Conservation (phyloP, 1,140 invertebrate genomes). For the Andrena cerasifolii region DNA sequence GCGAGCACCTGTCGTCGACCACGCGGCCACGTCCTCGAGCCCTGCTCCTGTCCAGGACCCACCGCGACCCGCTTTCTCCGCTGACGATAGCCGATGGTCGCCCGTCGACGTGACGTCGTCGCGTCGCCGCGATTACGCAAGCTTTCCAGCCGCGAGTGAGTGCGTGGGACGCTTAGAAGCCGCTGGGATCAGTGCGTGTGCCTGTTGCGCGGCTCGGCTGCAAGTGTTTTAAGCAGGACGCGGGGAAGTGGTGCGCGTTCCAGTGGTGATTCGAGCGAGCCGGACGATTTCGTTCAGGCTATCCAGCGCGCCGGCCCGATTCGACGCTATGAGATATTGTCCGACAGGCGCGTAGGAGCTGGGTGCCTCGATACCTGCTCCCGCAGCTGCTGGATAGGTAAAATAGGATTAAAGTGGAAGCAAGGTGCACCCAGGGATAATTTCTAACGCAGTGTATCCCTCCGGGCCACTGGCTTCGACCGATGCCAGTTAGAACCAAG, state of each 20-base stretch:
- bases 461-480: not conserved
- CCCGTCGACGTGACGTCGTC: not conserved
- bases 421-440: not conserved
- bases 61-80: too few relatives aligned
- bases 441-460: not conserved
- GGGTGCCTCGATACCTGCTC: constrained; percentile 2
- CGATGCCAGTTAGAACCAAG: not conserved
- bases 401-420: not conserved
- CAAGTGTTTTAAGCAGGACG: not conserved
- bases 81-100: not conserved
- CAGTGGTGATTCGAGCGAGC: not conserved
- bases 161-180: constrained; percentile 18
- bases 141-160: not conserved
- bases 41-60: too few relatives aligned
- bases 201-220: constrained; percentile 7
- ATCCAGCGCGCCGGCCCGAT: not conserved
- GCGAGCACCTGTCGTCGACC: constrained; percentile 38
- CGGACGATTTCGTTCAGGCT: not conserved
- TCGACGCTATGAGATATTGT: constrained; percentile 1
- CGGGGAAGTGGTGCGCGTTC: constrained; percentile 7
- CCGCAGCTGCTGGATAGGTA: not conserved
- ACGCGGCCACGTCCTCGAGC: constrained; percentile 8
- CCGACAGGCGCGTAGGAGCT: not conserved
- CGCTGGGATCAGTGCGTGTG: constrained; percentile 15
- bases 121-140: constrained; percentile 37